Evolutionary conservation across 2,797 vertebrate genomes (phyloP).

Genomic region (Pangasius sanitwongsei): DNA sequence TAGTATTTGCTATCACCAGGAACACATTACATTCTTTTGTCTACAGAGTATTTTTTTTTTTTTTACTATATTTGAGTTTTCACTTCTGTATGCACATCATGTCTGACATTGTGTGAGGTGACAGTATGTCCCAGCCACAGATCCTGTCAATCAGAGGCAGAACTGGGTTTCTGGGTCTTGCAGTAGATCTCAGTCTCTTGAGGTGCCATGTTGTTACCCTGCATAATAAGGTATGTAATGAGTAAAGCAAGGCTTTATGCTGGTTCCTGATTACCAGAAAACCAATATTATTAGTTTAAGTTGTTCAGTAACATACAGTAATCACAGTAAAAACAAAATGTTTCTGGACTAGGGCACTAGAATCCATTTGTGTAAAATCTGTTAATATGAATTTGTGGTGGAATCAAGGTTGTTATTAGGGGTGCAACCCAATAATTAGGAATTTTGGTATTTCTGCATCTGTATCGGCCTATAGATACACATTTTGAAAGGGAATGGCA

Average conservation of each 20-base stretch:
- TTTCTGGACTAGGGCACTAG: background rate
- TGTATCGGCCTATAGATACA: background rate
- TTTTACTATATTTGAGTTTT: background rate
- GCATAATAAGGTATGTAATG: conserved; percentile 65
- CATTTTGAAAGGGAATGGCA: background rate
- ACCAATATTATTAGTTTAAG: background rate
- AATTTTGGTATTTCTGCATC: background rate
- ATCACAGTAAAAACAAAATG: background rate
- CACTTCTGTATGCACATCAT: background rate
- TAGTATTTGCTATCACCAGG: background rate
- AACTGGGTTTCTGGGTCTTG: conserved; percentile 80
- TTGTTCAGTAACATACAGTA: background rate
- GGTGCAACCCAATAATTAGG: background rate
- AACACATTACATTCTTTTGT: background rate
- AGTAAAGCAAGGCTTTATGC: background rate
- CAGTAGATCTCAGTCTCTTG: conserved; percentile 49
- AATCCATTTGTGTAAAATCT: background rate
- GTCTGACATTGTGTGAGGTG: conserved; percentile 5
- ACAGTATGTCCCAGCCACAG: conserved; percentile 45
- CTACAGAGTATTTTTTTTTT: background rate
- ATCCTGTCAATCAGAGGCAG: conserved; percentile 59
- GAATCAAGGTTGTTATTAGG: background rate
- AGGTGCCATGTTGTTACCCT: conserved; percentile 67
- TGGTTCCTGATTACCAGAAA: background rate
- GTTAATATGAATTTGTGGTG: background rate